Percentiles rank a stretch among this genome's conserved stretches.
phyloP scores from a whole-genome alignment of 2,888 invertebrate genomes.

The Drosophila crucigera region DNA sequence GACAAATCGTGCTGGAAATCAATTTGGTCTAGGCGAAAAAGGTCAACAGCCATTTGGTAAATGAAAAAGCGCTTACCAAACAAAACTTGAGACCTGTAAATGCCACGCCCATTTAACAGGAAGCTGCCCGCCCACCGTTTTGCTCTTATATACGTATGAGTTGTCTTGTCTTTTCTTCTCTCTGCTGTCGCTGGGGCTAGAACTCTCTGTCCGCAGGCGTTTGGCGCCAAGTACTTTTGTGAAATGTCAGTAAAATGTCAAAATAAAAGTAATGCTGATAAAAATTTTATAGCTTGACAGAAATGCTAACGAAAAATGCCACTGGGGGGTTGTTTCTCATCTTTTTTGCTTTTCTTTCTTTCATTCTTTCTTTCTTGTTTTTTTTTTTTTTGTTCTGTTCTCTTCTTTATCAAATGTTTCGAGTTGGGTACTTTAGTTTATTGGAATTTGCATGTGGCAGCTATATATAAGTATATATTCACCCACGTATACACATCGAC shows the following conservation, averaged over 20 bases:
- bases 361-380: not conserved
- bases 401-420: conserved; percentile 74
- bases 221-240: conserved; percentile 61
- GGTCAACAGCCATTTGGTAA: conserved; percentile 74
- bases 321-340: conserved; percentile 55
- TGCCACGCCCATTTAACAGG: conserved; percentile 40
- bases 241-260: conserved; percentile 81
- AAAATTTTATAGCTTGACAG: conserved; percentile 80
- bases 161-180: conserved; percentile 11
- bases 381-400: conserved; percentile 16
- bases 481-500: conserved; percentile 21
- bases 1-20: conserved; percentile 79
- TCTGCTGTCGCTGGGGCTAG: not conserved
- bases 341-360: conserved; percentile 12
- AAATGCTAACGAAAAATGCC: conserved; percentile 60
- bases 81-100: conserved; percentile 30
- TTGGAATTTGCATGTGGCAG: conserved; percentile 74
- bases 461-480: conserved; percentile 1
- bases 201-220: conserved; percentile 40
- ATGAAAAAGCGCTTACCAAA: conserved; percentile 65
- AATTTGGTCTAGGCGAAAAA: conserved; percentile 69
- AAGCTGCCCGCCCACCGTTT: conserved; percentile 32
- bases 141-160: conserved; percentile 55
- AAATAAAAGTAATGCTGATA: conserved; percentile 81
- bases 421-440: conserved; percentile 77